These are phyloP conservation scores for Lapara coniferarum DNA, from an alignment of 2,888 invertebrate species.

Conservation along the genomic window DNA sequence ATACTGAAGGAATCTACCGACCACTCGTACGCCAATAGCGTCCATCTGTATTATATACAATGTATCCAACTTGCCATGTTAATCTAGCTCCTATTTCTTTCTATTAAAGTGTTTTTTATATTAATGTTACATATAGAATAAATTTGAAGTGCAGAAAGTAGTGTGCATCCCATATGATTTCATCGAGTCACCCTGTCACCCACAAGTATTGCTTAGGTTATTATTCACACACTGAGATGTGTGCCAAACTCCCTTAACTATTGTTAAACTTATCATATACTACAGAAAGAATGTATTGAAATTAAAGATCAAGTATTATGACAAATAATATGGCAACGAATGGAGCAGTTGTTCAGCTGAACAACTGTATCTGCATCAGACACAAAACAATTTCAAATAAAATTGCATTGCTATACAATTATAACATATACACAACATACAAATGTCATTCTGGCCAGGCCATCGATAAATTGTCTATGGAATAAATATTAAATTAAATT, in stretches of 20 bases:
- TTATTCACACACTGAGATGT: conserved; percentile 18
- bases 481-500: conserved; percentile 65
- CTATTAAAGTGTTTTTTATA: conserved; percentile 4
- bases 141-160: conserved; percentile 20
- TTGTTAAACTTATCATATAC: conserved; percentile 27
- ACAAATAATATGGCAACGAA: conserved; percentile 53
- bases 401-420: conserved; percentile 71
- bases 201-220: conserved; percentile 44
- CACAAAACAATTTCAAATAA: conserved; percentile 58
- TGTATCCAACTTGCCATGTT: conserved; percentile 18
- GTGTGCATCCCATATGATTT: conserved; percentile 11
- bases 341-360: conserved; percentile 44
- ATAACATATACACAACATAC: conserved; percentile 68
- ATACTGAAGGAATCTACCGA: conserved; percentile 18
- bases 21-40: conserved; percentile 11
- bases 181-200: conserved; percentile 34
- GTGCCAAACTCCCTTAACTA: conserved; percentile 21
- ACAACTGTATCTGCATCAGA: conserved; percentile 79
- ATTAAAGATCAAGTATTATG: conserved; percentile 23
- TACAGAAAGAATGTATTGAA: conserved; percentile 24
- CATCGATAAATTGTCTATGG: conserved; percentile 60
- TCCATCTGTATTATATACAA: conserved; percentile 16
- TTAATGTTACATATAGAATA: conserved; percentile 12
- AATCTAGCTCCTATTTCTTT: conserved; percentile 17
- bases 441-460: conserved; percentile 65